phyloP scores from a whole-genome alignment of 2,113 vertebrate genomes.

The Hydrolagus affinis region DNA sequence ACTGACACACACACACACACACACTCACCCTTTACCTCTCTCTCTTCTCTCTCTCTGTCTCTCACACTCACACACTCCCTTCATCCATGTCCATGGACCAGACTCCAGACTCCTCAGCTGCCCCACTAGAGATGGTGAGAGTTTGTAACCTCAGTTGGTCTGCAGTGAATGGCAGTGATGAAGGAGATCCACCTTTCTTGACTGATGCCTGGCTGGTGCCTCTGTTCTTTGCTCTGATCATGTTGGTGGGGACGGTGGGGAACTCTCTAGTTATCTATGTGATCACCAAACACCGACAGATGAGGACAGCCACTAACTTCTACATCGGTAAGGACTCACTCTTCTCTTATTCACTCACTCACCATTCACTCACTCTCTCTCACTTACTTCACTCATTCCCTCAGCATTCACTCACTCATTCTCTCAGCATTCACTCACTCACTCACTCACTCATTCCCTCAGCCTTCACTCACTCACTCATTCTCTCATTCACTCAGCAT shows the following conservation, averaged over 20 bases:
- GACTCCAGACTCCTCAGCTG: neutral
- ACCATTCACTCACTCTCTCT: too few species aligned
- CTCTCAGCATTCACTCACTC: too few species aligned
- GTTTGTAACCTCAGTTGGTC: slow-evolving; percentile 39
- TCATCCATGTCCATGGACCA: neutral
- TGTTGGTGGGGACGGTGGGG: slow-evolving; percentile 67
- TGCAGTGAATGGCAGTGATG: neutral
- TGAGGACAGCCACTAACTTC: slow-evolving; percentile 73
- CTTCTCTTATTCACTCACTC: too few species aligned
- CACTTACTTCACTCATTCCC: too few species aligned
- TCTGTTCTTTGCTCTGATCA: slow-evolving; percentile 67
- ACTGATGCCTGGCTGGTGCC: slow-evolving; percentile 72
- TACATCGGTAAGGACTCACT: slow-evolving; percentile 62
- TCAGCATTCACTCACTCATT: too few species aligned
- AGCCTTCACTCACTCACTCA: too few species aligned
- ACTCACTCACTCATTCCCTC: too few species aligned
- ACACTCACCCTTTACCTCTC: too few species aligned
- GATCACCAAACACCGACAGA: slow-evolving; percentile 68
- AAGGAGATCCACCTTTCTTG: slow-evolving; percentile 50
- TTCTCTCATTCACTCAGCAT: too few species aligned
- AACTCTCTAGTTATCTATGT: slow-evolving; percentile 71
- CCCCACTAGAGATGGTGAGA: slow-evolving; percentile 36
- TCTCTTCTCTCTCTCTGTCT: too few species aligned
- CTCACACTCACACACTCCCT: too few species aligned
- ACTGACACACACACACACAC: too few species aligned